Conservation (phyloP, 2,888 invertebrate species). For the Hedychridium roseum region DNA sequence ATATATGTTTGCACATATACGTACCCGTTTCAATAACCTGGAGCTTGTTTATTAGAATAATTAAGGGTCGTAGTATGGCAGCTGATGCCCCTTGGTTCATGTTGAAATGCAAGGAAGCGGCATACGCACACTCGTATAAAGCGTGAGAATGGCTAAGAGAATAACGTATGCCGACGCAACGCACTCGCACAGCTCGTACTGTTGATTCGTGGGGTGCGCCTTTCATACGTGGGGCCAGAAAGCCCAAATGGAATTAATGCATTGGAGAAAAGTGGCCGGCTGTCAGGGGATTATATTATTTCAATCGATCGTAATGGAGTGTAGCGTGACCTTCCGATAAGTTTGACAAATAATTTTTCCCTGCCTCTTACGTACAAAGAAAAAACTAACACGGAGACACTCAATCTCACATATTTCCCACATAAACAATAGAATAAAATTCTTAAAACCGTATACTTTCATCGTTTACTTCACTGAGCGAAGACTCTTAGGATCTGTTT, state of each 20-base stretch:
- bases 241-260: constrained; percentile 48
- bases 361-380: too few species aligned
- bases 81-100: constrained; percentile 55
- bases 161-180: constrained; percentile 21
- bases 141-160: constrained; percentile 18
- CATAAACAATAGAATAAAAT: too few species aligned
- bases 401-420: too few species aligned
- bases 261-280: constrained; percentile 35
- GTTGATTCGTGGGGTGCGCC: constrained; percentile 40
- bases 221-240: constrained; percentile 39
- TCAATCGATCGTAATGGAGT: too few species aligned
- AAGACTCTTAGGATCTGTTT: too few species aligned
- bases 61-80: constrained; percentile 60
- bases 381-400: too few species aligned
- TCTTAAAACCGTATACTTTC: too few species aligned
- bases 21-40: constrained; percentile 56
- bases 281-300: too few species aligned
- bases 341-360: too few species aligned
- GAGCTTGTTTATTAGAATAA: constrained; percentile 62
- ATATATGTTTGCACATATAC: constrained; percentile 10
- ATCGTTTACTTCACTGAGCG: too few species aligned
- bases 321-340: too few species aligned
- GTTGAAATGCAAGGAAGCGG: background rate
- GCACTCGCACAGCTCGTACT: constrained; percentile 29
- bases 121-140: constrained; percentile 4